Conservation (phyloP, 2,113 vertebrate genomes). For the Nanorana parkeri region DNA sequence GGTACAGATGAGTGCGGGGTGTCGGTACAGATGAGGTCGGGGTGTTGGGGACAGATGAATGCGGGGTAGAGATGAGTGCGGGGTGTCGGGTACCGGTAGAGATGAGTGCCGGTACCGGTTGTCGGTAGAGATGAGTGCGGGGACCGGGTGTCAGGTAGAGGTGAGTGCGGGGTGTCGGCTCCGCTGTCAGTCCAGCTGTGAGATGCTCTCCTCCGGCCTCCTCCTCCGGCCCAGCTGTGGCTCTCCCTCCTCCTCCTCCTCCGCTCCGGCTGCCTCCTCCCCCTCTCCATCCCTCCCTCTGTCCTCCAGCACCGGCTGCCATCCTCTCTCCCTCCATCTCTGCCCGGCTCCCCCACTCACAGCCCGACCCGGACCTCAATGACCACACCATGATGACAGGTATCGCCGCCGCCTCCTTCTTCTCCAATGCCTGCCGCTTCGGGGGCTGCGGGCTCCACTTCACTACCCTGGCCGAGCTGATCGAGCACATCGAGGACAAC, state of each 20-base stretch:
- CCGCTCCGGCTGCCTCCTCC: slow-evolving; percentile 67
- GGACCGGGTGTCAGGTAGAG: too few relatives aligned
- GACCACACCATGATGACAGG: slow-evolving; percentile 88
- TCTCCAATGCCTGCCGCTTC: slow-evolving; percentile 93
- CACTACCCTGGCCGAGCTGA: slow-evolving; percentile 89
- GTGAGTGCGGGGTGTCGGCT: too few relatives aligned
- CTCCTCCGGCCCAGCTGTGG: slow-evolving; percentile 78
- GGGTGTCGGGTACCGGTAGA: too few relatives aligned
- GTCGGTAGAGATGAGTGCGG: too few relatives aligned
- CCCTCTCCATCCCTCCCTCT: slow-evolving; percentile 61
- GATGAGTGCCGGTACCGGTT: too few relatives aligned
- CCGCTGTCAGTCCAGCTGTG: slow-evolving; percentile 71
- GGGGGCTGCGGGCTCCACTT: slow-evolving; percentile 92
- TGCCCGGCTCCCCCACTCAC: slow-evolving; percentile 42
- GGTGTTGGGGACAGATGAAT: too few relatives aligned
- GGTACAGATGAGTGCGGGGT: too few relatives aligned
- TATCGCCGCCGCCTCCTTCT: slow-evolving; percentile 96
- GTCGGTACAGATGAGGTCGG: too few relatives aligned
- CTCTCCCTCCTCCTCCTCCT: slow-evolving; percentile 73
- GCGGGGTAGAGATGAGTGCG: too few relatives aligned
- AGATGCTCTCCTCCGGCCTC: slow-evolving; percentile 72
- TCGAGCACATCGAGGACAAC: slow-evolving; percentile 94
- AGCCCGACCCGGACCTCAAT: slow-evolving; percentile 51
- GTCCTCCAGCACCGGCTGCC: slow-evolving; percentile 54
- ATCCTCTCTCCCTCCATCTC: slow-evolving; percentile 62